A percentile compares a stretch with the other conserved stretches of the same genome.
phyloP scores from a whole-genome alignment of 2,888 invertebrate genomes.

The Synanthedon vespiformis region DNA sequence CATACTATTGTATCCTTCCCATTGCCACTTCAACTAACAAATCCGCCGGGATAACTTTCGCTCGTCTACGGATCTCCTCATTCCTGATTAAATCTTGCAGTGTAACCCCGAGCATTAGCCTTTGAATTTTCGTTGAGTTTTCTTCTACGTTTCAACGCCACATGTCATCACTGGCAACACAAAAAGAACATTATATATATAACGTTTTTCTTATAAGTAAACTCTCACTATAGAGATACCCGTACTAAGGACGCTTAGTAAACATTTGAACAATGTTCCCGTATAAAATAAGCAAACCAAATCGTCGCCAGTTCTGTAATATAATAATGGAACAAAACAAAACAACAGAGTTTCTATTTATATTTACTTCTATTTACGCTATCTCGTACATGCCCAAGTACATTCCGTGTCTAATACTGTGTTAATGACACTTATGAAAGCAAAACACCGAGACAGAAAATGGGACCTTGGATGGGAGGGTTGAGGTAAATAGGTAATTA shows the following conservation, averaged over 20 bases:
- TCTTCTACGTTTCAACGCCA: too few relatives aligned
- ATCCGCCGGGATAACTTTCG: too few relatives aligned
- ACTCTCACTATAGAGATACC: slow-evolving; percentile 1
- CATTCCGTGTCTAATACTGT: slow-evolving; percentile 10
- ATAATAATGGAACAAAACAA: slow-evolving; percentile 22
- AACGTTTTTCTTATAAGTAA: slow-evolving; percentile 1
- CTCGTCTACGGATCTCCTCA: too few relatives aligned
- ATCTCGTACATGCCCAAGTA: background rate
- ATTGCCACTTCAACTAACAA: too few relatives aligned
- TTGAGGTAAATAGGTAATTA: slow-evolving; percentile 34
- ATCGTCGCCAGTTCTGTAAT: slow-evolving; percentile 16
- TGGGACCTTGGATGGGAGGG: slow-evolving; percentile 17
- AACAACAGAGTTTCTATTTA: slow-evolving; percentile 20
- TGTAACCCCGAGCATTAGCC: too few relatives aligned
- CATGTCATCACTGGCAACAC: too few relatives aligned
- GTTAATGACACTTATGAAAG: slow-evolving; percentile 30
- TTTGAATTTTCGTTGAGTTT: too few relatives aligned
- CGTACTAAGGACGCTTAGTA: slow-evolving; percentile 7
- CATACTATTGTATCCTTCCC: too few relatives aligned
- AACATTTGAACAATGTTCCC: slow-evolving; percentile 12
- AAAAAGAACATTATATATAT: too few relatives aligned
- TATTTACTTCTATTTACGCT: slow-evolving; percentile 16
- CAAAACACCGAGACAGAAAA: slow-evolving; percentile 27
- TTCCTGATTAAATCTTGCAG: too few relatives aligned
- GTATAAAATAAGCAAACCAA: slow-evolving; percentile 8